These are phyloP conservation scores for Crotalus tigris DNA, from an alignment of 2,113 vertebrate species.

Conservation along the genomic window DNA sequence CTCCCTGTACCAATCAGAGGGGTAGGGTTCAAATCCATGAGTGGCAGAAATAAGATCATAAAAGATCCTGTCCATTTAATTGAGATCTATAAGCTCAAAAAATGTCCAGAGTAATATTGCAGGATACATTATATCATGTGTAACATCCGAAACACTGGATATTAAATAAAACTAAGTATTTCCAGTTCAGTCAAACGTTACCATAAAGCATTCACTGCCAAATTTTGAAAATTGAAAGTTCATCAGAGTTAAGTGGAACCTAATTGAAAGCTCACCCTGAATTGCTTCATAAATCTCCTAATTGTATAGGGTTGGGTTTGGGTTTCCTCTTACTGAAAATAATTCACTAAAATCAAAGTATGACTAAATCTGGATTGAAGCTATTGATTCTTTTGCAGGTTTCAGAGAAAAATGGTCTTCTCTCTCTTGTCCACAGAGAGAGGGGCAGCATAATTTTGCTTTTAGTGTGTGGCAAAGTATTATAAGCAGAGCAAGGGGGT, in stretches of 20 bases:
- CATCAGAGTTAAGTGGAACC: background rate
- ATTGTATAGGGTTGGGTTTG: background rate
- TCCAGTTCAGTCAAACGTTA: background rate
- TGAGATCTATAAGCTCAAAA: background rate
- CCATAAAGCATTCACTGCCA: background rate
- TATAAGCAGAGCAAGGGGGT: slow-evolving; percentile 46
- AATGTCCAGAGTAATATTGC: background rate
- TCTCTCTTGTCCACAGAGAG: background rate
- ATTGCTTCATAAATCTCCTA: background rate
- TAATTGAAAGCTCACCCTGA: background rate
- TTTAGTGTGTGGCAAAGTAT: slow-evolving; percentile 37
- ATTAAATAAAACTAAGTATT: background rate
- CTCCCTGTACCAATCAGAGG: background rate
- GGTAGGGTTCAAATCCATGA: background rate
- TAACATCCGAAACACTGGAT: background rate
- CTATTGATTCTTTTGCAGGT: background rate
- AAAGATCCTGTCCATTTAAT: background rate
- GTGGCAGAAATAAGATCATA: background rate
- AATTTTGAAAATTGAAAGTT: background rate
- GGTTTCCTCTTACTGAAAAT: background rate
- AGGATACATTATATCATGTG: background rate
- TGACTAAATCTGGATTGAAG: background rate
- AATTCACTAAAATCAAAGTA: background rate
- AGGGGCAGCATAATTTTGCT: background rate
- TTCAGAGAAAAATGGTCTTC: rapidly evolving